Percentiles rank a stretch among this genome's conserved stretches.
Evolutionary conservation across 2,888 invertebrate species (phyloP).

Genomic region (Xylophagus ater): DNA sequence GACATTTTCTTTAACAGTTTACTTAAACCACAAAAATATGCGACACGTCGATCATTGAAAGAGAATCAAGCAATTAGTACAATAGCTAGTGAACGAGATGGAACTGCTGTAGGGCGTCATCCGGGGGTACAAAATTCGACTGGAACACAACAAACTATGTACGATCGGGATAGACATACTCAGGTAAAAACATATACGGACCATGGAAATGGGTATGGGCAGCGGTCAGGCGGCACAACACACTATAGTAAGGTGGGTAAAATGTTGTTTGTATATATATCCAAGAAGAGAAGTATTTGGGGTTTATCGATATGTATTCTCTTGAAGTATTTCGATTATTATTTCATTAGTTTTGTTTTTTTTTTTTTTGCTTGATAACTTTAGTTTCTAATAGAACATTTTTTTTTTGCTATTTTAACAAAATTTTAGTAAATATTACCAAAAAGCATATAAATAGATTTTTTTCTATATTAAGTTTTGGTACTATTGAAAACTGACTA

Average conservation of each 20-base stretch:
- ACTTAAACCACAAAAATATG: slow-evolving; percentile 56
- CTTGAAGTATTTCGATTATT: slow-evolving; percentile 7
- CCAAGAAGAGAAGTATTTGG: slow-evolving; percentile 34
- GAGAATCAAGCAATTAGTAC: slow-evolving; percentile 41
- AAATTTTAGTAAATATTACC: not conserved
- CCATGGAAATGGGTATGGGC: slow-evolving; percentile 73
- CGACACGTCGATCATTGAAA: slow-evolving; percentile 47
- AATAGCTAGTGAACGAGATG: slow-evolving; percentile 40
- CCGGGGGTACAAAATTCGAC: slow-evolving; percentile 41
- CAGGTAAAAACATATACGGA: slow-evolving; percentile 95
- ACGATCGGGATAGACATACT: slow-evolving; percentile 56
- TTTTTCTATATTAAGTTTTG: no score
- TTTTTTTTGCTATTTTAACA: slow-evolving; percentile 5
- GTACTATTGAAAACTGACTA: no score
- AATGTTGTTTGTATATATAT: slow-evolving; percentile 14
- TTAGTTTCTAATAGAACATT: slow-evolving; percentile 1
- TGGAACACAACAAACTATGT: slow-evolving; percentile 40
- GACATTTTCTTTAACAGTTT: slow-evolving; percentile 38
- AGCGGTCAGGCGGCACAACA: slow-evolving; percentile 54
- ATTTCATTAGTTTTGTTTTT: slow-evolving; percentile 12
- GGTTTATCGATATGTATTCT: slow-evolving; percentile 44
- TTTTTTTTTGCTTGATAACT: slow-evolving; percentile 13
- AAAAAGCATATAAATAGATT: no score
- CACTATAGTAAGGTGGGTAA: slow-evolving; percentile 84
- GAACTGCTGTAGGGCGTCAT: slow-evolving; percentile 39